Percentiles rank a stretch among this genome's conserved stretches.
Evolutionary conservation across 1,140 invertebrate genomes (phyloP).

Genomic region (Diploscapter pachys): DNA sequence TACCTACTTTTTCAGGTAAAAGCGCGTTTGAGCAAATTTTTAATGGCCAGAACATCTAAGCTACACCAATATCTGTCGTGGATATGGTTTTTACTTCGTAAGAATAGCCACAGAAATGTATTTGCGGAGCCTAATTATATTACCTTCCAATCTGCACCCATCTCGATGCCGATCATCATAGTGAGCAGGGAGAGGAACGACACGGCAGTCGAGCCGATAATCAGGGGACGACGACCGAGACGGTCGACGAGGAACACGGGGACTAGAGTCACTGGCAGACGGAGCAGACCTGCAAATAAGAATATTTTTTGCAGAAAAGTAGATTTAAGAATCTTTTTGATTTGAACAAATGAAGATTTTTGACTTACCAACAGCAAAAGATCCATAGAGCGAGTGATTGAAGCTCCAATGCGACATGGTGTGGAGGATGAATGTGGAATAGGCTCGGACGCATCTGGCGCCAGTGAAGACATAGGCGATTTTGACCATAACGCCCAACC

Average conservation of each 20-base stretch:
- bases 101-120: no score
- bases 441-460: conserved; percentile 38
- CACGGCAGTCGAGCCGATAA: conserved; percentile 30
- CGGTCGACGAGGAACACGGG: conserved; percentile 38
- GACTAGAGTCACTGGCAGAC: conserved; percentile 38
- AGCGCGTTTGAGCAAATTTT: no score
- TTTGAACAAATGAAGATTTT: background rate
- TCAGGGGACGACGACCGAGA: conserved; percentile 39
- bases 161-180: conserved; percentile 35
- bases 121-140: background rate
- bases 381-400: conserved; percentile 32
- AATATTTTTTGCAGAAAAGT: conserved; percentile 1
- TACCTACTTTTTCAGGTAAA: no score
- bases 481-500: conserved; percentile 44
- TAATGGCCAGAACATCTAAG: no score
- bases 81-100: no score
- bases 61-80: no score
- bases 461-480: conserved; percentile 45
- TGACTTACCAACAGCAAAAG: conserved; percentile 23
- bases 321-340: background rate
- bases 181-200: conserved; percentile 31
- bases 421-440: conserved; percentile 40
- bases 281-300: conserved; percentile 32
- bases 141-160: conserved; percentile 35
- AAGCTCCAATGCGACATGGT: conserved; percentile 29